These are phyloP conservation scores for Idris sp. DNA, from an alignment of 1,140 invertebrate genomes.

Conservation along the genomic window DNA sequence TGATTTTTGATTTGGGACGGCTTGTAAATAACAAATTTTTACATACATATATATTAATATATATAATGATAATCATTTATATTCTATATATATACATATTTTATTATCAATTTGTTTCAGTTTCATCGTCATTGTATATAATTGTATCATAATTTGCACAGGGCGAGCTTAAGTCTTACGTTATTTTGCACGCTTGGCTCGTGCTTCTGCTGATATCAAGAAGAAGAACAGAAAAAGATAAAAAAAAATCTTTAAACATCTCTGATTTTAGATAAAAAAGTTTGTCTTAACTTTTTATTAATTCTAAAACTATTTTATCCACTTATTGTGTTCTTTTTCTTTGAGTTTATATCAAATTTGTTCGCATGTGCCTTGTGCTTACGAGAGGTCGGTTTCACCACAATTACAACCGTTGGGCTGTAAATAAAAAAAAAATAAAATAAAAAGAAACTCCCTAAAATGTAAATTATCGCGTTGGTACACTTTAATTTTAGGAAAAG, in stretches of 20 bases:
- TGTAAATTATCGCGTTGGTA: constrained; percentile 15
- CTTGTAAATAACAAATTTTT: constrained; percentile 76
- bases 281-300: no score
- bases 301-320: no score
- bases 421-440: no score
- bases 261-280: no score
- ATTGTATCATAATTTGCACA: constrained; percentile 44
- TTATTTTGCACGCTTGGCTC: constrained; percentile 68
- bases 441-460: no score
- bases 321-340: constrained; percentile 40
- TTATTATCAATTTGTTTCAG: constrained; percentile 3
- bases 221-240: constrained; percentile 26
- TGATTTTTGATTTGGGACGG: constrained; percentile 70
- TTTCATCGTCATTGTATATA: no score
- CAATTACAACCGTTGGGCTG: constrained; percentile 18
- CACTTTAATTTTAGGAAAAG: constrained; percentile 2
- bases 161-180: constrained; percentile 68
- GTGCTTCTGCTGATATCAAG: constrained; percentile 60
- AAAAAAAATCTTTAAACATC: no score
- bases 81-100: constrained; percentile 51
- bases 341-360: constrained; percentile 21
- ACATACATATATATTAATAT: constrained; percentile 1
- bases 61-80: not conserved
- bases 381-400: constrained; percentile 51
- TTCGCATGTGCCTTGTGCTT: constrained; percentile 54